Evolutionary conservation across 2,888 invertebrate genomes (phyloP).

Genomic region (Philaethria dido): DNA sequence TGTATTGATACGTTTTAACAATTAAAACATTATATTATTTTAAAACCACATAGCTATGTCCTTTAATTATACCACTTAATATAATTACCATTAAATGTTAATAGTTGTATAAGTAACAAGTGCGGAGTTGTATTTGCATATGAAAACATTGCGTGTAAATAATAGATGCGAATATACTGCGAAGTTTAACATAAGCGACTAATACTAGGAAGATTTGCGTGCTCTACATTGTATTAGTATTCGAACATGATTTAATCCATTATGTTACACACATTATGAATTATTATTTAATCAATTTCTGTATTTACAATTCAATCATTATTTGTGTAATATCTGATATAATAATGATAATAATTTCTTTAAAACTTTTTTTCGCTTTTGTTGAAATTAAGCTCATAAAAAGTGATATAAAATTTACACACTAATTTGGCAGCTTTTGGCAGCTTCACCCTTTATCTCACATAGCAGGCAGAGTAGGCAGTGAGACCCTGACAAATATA

Average conservation of each 20-base stretch:
- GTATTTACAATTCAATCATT: background rate
- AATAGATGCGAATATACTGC: slow-evolving; percentile 37
- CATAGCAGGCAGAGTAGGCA: too few relatives aligned
- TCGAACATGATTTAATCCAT: slow-evolving; percentile 33
- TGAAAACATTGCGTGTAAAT: slow-evolving; percentile 46
- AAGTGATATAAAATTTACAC: too few relatives aligned
- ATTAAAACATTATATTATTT: background rate
- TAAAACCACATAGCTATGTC: too few relatives aligned
- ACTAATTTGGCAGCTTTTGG: too few relatives aligned
- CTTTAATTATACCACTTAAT: background rate
- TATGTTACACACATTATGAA: slow-evolving; percentile 33
- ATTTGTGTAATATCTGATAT: background rate
- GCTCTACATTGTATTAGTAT: slow-evolving; percentile 39
- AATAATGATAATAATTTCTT: background rate
- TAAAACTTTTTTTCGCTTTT: background rate
- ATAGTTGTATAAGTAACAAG: slow-evolving; percentile 14
- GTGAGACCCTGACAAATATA: too few relatives aligned
- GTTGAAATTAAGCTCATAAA: background rate
- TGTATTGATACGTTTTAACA: background rate
- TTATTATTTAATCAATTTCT: slow-evolving; percentile 6
- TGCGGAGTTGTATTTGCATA: slow-evolving; percentile 36
- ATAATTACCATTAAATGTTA: slow-evolving; percentile 5
- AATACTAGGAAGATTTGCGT: slow-evolving; percentile 40
- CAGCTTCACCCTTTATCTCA: too few relatives aligned
- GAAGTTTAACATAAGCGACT: slow-evolving; percentile 23